These are phyloP conservation scores for Bombyx huttoni DNA, from an alignment of 2,888 invertebrate species.

Conservation along the genomic window DNA sequence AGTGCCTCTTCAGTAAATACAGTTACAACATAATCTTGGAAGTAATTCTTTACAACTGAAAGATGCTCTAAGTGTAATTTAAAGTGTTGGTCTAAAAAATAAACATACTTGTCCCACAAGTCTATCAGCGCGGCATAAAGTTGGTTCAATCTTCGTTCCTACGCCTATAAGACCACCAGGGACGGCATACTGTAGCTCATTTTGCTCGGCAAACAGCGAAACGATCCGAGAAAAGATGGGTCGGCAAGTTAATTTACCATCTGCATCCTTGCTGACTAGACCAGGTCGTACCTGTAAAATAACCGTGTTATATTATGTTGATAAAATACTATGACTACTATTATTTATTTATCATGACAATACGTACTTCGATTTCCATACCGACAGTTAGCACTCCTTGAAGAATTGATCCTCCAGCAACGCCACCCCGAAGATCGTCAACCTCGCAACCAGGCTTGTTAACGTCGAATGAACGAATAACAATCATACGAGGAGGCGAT, in stretches of 20 bases:
- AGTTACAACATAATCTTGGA: too few species aligned
- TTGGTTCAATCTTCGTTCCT: constrained; percentile 99
- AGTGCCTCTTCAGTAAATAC: too few species aligned
- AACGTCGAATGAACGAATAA: constrained; percentile 97
- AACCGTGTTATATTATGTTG: not conserved
- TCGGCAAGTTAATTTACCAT: constrained; percentile 94
- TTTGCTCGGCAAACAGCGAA: constrained; percentile 97
- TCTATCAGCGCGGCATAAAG: constrained; percentile 97
- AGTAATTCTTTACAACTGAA: too few species aligned
- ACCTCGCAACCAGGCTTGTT: constrained; percentile 99
- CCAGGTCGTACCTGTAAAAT: constrained; percentile 84
- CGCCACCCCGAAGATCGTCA: constrained; percentile 97
- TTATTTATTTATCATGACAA: not conserved
- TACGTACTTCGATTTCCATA: constrained; percentile 94
- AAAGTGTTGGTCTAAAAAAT: too few species aligned
- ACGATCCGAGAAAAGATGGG: constrained; percentile 98
- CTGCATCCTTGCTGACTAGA: constrained; percentile 95
- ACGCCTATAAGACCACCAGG: constrained; percentile 99
- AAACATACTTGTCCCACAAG: constrained; percentile 89
- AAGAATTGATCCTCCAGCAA: constrained; percentile 98
- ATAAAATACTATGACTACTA: not conserved
- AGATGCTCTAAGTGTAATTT: too few species aligned
- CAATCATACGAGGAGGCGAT: constrained; percentile 94
- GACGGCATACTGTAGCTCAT: constrained; percentile 97
- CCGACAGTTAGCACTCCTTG: constrained; percentile 97